Evolutionary conservation across 2,113 vertebrate species (phyloP), one percentile per base, ranked within the genome.

Genomic region (Vanacampus margaritifer): DNA sequence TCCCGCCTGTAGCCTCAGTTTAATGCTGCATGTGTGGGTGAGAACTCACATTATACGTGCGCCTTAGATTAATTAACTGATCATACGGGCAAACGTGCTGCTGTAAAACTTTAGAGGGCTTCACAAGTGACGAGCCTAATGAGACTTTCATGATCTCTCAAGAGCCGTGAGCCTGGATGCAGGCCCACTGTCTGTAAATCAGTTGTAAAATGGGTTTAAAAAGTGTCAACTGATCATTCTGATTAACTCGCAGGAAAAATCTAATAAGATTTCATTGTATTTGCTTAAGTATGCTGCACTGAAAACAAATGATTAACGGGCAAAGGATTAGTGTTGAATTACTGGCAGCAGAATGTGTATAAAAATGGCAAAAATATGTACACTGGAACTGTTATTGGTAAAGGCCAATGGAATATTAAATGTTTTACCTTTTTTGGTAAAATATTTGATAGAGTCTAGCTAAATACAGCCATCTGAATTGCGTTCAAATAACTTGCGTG

Each of bases 51-150:
- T 86, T 89, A 76, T 88, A 86, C 84, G 79, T 80, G 80, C 78
- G 80, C 48, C 69, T 71, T 61, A 80, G 86, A 88, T 87, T 88
- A 87, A 88, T 87, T 90, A 79, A 74, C 66, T 74, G 83, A 85
- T 71, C 80, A 84, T 86, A 78, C 80, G 75, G n/a, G 75, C 76
- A 87, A 89, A 88, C 85, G 53, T 86, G 80, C 76, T 76, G 77
- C 71, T 80, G 84, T 85, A 78, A 86, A 86, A 82, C 73, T 83
- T 84, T 68, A 65, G 65, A 80, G 82, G 72, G 72, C 80, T 75
- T 66, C 78, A 56, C 83, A 86, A 78, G 81, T 81, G 84, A 86
- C 75, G 57, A 78, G 85, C 82, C 75, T 89, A 88, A 90, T 88
- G 84, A 78, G 76, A 68, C 69, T 60, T 86, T 85, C 75, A 85